phyloP scores from a whole-genome alignment of 2,797 vertebrate species.

The Sciaenops ocellatus region DNA sequence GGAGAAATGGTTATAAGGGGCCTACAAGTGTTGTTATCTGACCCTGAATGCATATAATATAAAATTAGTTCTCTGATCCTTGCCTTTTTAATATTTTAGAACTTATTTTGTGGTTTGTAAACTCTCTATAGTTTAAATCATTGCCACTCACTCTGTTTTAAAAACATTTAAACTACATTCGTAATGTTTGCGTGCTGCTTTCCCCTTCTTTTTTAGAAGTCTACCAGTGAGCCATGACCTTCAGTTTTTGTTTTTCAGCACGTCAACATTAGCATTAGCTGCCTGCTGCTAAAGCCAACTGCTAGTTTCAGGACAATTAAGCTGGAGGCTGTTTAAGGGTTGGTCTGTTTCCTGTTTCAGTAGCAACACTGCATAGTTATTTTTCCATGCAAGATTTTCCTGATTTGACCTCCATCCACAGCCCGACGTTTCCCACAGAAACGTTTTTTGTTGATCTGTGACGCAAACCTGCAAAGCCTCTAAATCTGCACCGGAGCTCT shows the following conservation, averaged over 20 bases:
- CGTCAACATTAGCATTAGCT: neutral
- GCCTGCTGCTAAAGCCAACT: neutral
- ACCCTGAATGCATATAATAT: too few species aligned
- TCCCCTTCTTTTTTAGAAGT: neutral
- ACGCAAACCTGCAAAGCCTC: slow-evolving; percentile 21
- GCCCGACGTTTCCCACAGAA: neutral
- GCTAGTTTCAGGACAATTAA: neutral
- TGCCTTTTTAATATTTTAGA: neutral
- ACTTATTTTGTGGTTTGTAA: neutral
- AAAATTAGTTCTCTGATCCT: too few species aligned
- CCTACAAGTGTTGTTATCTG: neutral
- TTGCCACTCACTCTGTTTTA: neutral
- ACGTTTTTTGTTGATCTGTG: neutral
- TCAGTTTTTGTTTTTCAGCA: too few species aligned
- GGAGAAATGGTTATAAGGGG: neutral
- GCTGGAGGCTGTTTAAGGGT: neutral
- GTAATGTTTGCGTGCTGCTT: neutral
- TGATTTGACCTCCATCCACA: neutral
- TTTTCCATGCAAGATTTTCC: neutral
- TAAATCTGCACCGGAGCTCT: slow-evolving; percentile 13
- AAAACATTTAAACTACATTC: neutral
- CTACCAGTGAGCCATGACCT: neutral
- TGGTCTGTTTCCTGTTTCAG: neutral
- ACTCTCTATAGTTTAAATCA: neutral
- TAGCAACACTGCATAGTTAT: neutral